phyloP scores from a whole-genome alignment of 2,113 vertebrate genomes.

The Apodemus speciosus region DNA sequence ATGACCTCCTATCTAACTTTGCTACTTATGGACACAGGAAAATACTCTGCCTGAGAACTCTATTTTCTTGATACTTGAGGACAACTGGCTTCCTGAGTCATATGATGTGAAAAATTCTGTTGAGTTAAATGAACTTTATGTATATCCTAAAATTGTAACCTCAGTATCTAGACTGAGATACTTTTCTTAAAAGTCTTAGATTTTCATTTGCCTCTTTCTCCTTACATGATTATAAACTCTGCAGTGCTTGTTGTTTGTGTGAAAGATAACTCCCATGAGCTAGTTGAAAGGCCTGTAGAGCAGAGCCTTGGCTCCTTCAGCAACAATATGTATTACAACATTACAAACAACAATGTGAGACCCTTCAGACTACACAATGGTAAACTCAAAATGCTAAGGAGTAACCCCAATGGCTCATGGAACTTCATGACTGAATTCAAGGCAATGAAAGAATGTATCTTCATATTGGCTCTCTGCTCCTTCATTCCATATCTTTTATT shows the following conservation, averaged over 20 bases:
- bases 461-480: neutral
- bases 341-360: neutral
- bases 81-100: neutral
- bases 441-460: neutral
- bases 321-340: neutral
- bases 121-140: neutral
- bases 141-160: neutral
- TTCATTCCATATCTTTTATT: neutral
- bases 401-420: neutral
- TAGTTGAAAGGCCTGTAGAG: neutral
- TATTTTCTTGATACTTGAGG: neutral
- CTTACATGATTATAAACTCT: neutral
- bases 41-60: neutral
- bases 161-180: neutral
- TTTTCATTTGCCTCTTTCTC: neutral
- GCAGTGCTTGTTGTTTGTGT: neutral
- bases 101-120: neutral
- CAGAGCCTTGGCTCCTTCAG: neutral
- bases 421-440: neutral
- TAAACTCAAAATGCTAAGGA: neutral
- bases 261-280: neutral
- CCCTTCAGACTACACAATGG: neutral
- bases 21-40: neutral
- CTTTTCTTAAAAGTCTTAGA: neutral
- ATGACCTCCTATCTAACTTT: neutral